Base-by-base conservation (phyloP, 1,140 invertebrate genomes). In the Cydia amplana region DNA sequence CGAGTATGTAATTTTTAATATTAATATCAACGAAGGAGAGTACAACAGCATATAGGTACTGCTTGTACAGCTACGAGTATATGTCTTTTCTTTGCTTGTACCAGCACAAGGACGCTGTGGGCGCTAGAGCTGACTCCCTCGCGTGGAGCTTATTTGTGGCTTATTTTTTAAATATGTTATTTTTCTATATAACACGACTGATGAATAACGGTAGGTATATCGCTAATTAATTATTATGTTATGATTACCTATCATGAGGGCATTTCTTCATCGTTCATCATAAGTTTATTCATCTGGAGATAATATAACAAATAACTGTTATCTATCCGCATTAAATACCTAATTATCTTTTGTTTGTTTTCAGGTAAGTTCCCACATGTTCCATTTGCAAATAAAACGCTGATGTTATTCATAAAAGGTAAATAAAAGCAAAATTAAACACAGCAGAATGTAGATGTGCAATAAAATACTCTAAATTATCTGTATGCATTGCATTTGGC, bases 321-420 rank as follows among this genome's bases (percentile, higher is more conserved):
- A 49, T 14, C 25, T 65, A 6, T 36, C 64, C 28, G 2, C 28
- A 65, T 74, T 70, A 74, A 49, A 65, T 40, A 32, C 0, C 0
- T 32, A 40, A 43, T 60, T 67, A 73, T 60, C 67, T 75, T 28
- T 75, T 78, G 70, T 55, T 73, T 75, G 67, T 75, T 73, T 28
- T 18, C 78, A 81, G 80, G 80, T 77, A 79, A 79, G 14, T n/a
- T 18, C 3, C 25, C 7, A 5, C 63, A 46, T 16, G 12, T 46
- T 46, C 12, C 43, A 18, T 18, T 18, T 20, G 51, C 64, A n/a
- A 67, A 14, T n/a, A n/a, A 14, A 28, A 25, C 63, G 10, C 28
- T n/a, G 25, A 32, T 67, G 28, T 16, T 67, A n/a, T 67, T 36
- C 28, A n/a, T n/a, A 36, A 6, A 36, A 67, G 14, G 28, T 67